phyloP scores from a whole-genome alignment of 2,888 invertebrate species.

The Diabrotica balteata region DNA sequence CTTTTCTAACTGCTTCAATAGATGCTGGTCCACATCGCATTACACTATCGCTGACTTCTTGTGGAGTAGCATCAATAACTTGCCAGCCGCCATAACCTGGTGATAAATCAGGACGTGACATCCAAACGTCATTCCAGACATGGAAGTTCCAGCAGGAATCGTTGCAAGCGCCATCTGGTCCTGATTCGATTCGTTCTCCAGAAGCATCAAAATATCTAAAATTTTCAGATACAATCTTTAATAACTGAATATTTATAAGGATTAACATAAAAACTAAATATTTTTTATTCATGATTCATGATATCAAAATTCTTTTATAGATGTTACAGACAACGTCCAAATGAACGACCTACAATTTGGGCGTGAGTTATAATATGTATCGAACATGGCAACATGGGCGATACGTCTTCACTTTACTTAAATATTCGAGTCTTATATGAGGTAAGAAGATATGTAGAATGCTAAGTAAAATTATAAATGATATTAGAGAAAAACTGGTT shows the following conservation, averaged over 20 bases:
- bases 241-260: no score
- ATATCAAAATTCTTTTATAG: no score
- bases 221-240: background rate
- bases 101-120: conserved; percentile 75
- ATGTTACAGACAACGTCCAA: no score
- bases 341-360: no score
- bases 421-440: no score
- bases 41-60: conserved; percentile 70
- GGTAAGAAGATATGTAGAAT: no score
- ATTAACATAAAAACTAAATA: background rate
- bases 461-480: no score
- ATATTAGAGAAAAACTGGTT: no score
- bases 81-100: conserved; percentile 82
- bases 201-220: conserved; percentile 68
- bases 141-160: conserved; percentile 84
- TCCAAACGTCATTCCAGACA: conserved; percentile 84
- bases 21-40: conserved; percentile 71
- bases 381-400: no score
- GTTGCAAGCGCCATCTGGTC: conserved; percentile 71
- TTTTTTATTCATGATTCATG: no score
- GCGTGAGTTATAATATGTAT: no score
- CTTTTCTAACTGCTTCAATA: conserved; percentile 71
- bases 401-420: no score
- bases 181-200: conserved; percentile 72
- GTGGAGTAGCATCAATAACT: conserved; percentile 81